phyloP scores from a whole-genome alignment of 2,797 vertebrate genomes.

The Urocyon cinereoargenteus region DNA sequence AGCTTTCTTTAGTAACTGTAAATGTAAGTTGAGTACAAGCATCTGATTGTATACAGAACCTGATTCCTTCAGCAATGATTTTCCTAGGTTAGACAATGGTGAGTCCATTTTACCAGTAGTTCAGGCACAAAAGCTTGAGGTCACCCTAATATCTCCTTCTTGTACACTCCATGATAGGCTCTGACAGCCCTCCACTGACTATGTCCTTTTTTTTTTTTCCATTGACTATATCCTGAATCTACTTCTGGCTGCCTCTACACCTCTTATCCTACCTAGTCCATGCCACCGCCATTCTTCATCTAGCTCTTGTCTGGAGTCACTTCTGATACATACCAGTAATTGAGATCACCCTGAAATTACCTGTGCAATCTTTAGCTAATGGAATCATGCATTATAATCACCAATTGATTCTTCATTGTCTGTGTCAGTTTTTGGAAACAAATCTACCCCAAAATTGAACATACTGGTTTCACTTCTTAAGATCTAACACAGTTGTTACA shows the following conservation, averaged over 20 bases:
- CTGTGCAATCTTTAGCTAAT: constrained; percentile 10
- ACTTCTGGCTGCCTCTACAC: background rate
- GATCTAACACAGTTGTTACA: constrained; percentile 25
- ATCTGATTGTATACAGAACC: background rate
- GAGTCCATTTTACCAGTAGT: constrained; percentile 2
- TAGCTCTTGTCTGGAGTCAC: constrained; percentile 6
- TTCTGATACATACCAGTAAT: background rate
- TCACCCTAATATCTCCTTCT: background rate
- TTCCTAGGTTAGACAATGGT: background rate
- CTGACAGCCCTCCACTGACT: constrained; percentile 33
- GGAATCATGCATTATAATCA: constrained; percentile 11
- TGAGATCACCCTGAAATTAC: background rate
- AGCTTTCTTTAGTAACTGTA: constrained; percentile 32
- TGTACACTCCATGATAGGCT: background rate
- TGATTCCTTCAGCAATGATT: background rate
- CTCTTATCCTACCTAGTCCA: background rate
- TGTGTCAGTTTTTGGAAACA: constrained; percentile 42
- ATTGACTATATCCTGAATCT: background rate
- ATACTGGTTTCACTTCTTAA: background rate
- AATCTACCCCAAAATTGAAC: constrained; percentile 13
- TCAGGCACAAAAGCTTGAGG: constrained; percentile 1
- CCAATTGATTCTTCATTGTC: constrained; percentile 15
- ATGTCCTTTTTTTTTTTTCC: background rate
- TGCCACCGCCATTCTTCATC: background rate
- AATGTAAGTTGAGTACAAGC: constrained; percentile 2